Conservation (phyloP, 2,888 invertebrate genomes). For the Yponomeuta malinellus region DNA sequence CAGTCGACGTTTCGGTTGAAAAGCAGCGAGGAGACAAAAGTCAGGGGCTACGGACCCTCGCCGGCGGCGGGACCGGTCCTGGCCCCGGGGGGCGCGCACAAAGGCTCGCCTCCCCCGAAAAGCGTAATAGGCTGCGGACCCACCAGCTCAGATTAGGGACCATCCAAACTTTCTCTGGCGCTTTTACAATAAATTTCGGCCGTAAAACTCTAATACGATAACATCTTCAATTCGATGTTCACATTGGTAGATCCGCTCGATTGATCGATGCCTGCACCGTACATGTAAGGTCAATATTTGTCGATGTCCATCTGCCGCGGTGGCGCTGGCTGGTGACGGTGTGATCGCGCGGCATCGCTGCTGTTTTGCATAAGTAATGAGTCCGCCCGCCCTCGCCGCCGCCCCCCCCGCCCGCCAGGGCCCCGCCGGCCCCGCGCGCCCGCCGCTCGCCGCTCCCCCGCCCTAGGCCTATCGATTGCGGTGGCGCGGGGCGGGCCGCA, state of each 20-base stretch:
- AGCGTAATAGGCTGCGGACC: conserved; percentile 41
- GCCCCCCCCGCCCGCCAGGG: conserved; percentile 21
- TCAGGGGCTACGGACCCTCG: conserved; percentile 45
- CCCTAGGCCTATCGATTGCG: conserved; percentile 83
- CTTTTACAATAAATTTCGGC: not conserved
- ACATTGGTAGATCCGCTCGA: not conserved
- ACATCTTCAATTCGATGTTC: no score
- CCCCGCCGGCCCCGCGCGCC: conserved; percentile 39
- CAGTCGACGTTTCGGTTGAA: conserved; percentile 29
- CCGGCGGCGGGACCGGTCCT: conserved; percentile 34
- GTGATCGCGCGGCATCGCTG: conserved; percentile 24
- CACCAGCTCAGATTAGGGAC: conserved; percentile 52
- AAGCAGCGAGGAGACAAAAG: conserved; percentile 45
- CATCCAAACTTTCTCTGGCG: conserved; percentile 30
- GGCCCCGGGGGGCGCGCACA: conserved; percentile 39
- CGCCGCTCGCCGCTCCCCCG: conserved; percentile 72
- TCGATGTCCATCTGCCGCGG: conserved; percentile 13
- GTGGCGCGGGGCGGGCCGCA: conserved; percentile 76
- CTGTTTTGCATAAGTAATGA: conserved; percentile 74
- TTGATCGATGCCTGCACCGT: conserved; percentile 28
- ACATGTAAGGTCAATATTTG: conserved; percentile 32
- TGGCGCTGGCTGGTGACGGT: not conserved
- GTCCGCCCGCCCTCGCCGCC: conserved; percentile 4
- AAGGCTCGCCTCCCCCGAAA: conserved; percentile 47
- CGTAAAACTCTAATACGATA: no score